Percentiles rank a stretch among this genome's conserved stretches.
These are phyloP conservation scores for Porites lutea DNA, from an alignment of 64 coral and sea anemone species.

Conservation along the genomic window DNA sequence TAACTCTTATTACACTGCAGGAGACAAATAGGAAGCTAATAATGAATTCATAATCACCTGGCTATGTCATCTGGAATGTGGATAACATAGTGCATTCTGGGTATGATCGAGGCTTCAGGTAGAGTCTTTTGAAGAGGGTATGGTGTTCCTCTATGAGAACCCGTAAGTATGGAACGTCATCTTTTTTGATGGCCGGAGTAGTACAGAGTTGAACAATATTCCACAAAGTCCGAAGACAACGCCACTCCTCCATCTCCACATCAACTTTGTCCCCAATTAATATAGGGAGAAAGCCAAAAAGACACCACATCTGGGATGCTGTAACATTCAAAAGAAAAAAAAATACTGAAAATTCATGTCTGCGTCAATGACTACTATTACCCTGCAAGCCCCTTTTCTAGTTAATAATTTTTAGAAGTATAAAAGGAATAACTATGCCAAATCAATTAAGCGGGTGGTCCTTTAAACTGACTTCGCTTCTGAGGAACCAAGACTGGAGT, in stretches of 20 bases:
- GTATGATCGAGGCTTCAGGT: slow-evolving; percentile 31
- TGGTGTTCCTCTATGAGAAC: slow-evolving; percentile 54
- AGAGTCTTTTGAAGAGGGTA: slow-evolving; percentile 26
- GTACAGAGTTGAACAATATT: neutral
- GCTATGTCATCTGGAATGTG: slow-evolving; percentile 51
- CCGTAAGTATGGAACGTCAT: slow-evolving; percentile 33
- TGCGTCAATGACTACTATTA: neutral
- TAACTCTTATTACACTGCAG: no score
- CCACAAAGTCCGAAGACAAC: slow-evolving; percentile 44
- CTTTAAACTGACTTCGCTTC: no score
- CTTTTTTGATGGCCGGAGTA: neutral
- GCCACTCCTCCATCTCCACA: slow-evolving; percentile 16
- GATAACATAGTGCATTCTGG: slow-evolving; percentile 37
- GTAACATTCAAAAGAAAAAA: slow-evolving; percentile 13
- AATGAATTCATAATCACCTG: slow-evolving; percentile 1
- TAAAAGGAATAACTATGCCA: no score
- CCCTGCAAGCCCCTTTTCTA: no score
- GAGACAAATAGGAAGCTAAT: neutral
- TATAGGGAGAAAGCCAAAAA: slow-evolving; percentile 65
- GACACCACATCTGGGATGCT: slow-evolving; percentile 67
- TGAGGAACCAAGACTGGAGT: no score
- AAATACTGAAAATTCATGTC: neutral
- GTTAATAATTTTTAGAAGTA: no score
- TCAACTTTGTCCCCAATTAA: slow-evolving; percentile 51
- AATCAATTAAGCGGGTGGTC: no score